phyloP scores from a whole-genome alignment of 2,113 vertebrate species.

The Hippocampus guttulatus region DNA sequence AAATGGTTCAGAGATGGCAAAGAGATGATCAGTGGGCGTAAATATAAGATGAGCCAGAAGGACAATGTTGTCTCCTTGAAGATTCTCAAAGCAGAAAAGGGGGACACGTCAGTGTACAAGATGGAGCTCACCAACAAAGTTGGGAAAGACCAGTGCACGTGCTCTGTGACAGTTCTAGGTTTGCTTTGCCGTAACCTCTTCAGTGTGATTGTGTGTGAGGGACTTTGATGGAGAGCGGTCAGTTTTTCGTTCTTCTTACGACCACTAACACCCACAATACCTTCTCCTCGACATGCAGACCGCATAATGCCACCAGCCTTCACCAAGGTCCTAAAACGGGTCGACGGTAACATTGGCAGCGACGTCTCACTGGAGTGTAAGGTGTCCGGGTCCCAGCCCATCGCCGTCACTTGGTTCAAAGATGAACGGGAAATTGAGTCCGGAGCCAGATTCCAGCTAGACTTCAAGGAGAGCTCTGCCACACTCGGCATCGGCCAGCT shows the following conservation, averaged over 20 bases:
- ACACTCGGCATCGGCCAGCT: constrained; percentile 78
- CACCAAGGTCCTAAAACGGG: constrained; percentile 86
- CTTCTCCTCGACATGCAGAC: constrained; percentile 81
- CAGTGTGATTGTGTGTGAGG: background rate
- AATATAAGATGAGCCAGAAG: constrained; percentile 91
- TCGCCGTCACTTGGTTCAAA: constrained; percentile 91
- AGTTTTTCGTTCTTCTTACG: background rate
- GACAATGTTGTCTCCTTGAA: constrained; percentile 87
- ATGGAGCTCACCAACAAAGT: constrained; percentile 94
- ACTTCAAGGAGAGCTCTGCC: constrained; percentile 85
- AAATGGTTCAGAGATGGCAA: constrained; percentile 94
- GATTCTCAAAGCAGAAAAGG: constrained; percentile 85
- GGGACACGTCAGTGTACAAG: constrained; percentile 87
- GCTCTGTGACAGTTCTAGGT: constrained; percentile 90
- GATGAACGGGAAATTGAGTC: constrained; percentile 80
- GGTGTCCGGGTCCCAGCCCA: constrained; percentile 91
- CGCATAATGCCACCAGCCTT: constrained; percentile 91
- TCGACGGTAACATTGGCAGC: constrained; percentile 78
- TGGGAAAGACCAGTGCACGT: constrained; percentile 87
- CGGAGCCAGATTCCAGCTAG: constrained; percentile 77
- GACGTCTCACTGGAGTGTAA: constrained; percentile 84
- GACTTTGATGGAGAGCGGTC: background rate
- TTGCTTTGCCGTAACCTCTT: constrained; percentile 50
- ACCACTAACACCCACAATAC: constrained; percentile 20
- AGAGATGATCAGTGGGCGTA: constrained; percentile 85